Conservation (phyloP, 2,113 vertebrate species). For the Anarhynchus alexandrinus region DNA sequence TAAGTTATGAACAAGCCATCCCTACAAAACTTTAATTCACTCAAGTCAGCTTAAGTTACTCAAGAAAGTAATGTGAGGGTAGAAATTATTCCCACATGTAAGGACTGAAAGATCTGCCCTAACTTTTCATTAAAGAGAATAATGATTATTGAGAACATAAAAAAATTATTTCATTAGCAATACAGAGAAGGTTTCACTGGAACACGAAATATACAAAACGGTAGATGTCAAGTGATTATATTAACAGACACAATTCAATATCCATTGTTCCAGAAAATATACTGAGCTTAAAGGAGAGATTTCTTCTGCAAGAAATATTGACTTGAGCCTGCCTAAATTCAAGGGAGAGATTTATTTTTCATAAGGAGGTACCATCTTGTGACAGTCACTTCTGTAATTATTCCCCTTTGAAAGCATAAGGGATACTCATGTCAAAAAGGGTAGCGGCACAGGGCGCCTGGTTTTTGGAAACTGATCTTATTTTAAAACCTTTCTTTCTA, state of each 20-base stretch:
- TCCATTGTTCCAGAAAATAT: conserved; percentile 65
- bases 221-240: conserved; percentile 63
- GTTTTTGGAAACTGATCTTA: conserved; percentile 15
- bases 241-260: conserved; percentile 64
- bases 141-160: conserved; percentile 66
- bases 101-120: conserved; percentile 49
- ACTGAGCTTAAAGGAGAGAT: conserved; percentile 55
- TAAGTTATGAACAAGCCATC: conserved; percentile 61
- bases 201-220: conserved; percentile 59
- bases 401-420: conserved; percentile 27
- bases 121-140: conserved; percentile 65
- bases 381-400: conserved; percentile 19
- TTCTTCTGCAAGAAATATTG: conserved; percentile 50
- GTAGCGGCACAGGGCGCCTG: not conserved
- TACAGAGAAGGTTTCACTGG: conserved; percentile 55
- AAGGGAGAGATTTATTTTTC: conserved; percentile 35
- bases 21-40: conserved; percentile 62
- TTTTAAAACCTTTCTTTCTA: conserved; percentile 36
- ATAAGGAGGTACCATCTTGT: conserved; percentile 21
- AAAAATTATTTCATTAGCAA: conserved; percentile 67
- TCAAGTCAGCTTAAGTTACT: conserved; percentile 53
- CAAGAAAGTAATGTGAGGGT: conserved; percentile 48
- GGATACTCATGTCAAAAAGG: not conserved
- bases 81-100: conserved; percentile 63
- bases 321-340: conserved; percentile 31